Conservation (phyloP, 1,140 invertebrate species). For the Drosophila kurseongensis region DNA sequence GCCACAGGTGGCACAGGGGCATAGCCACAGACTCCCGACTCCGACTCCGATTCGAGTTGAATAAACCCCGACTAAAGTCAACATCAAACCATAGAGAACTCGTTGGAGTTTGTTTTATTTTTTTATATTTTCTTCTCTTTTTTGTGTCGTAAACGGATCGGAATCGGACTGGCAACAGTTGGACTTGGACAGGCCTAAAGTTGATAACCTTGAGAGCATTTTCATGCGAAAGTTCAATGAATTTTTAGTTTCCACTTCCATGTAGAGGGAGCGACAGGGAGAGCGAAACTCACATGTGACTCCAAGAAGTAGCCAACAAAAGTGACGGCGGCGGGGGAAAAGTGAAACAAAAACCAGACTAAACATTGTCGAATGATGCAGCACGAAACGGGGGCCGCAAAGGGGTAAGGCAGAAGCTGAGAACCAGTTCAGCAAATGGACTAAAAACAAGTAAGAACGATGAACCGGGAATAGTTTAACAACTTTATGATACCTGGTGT, state of each 20-base stretch:
- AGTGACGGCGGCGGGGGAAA: constrained; percentile 53
- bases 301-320: constrained; percentile 22
- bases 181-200: constrained; percentile 78
- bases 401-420: constrained; percentile 51
- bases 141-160: constrained; percentile 40
- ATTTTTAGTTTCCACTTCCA: constrained; percentile 84
- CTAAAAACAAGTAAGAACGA: constrained; percentile 47
- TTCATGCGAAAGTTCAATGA: constrained; percentile 85
- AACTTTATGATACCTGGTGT: constrained; percentile 6
- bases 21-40: constrained; percentile 26
- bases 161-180: constrained; percentile 47
- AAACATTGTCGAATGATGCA: constrained; percentile 68
- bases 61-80: constrained; percentile 61
- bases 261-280: constrained; percentile 28
- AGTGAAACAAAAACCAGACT: constrained; percentile 82
- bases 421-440: constrained; percentile 76
- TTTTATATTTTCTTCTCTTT: constrained; percentile 40
- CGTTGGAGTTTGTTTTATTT: constrained; percentile 35
- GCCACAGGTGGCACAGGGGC: constrained; percentile 37
- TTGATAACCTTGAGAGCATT: constrained; percentile 85
- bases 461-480: background rate
- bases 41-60: constrained; percentile 55
- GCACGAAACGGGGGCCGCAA: constrained; percentile 24
- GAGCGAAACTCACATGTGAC: constrained; percentile 65
- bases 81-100: constrained; percentile 72